A percentile compares a stretch with the other conserved stretches of the same genome.
phyloP scores from a whole-genome alignment of 2,797 vertebrate genomes.

The Salmo trutta region DNA sequence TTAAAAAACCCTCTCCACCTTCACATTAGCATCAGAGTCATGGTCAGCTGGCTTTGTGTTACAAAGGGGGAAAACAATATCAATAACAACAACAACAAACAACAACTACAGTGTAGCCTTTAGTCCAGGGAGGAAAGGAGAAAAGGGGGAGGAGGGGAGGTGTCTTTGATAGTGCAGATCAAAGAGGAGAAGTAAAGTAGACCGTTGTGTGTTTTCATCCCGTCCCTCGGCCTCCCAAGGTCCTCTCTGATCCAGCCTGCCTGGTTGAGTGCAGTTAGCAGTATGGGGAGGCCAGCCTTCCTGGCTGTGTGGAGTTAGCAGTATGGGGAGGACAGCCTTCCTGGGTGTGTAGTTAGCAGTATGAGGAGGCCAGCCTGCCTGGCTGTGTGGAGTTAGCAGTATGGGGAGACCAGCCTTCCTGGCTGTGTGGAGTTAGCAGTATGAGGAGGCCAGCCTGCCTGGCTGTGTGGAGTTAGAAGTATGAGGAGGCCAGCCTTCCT shows the following conservation, averaged over 20 bases:
- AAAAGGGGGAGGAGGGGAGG: conserved; percentile 71
- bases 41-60: conserved; percentile 83
- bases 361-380: background rate
- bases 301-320: no score
- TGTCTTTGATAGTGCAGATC: conserved; percentile 76
- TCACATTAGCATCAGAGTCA: conserved; percentile 81
- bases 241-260: conserved; percentile 56
- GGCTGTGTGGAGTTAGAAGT: background rate
- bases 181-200: conserved; percentile 66
- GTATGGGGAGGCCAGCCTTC: no score
- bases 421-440: background rate
- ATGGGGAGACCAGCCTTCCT: background rate
- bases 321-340: no score
- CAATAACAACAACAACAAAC: conserved; percentile 75
- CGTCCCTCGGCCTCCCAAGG: conserved; percentile 67
- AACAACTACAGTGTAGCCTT: conserved; percentile 83
- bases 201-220: conserved; percentile 52
- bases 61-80: conserved; percentile 73
- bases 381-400: conserved; percentile 5
- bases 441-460: background rate
- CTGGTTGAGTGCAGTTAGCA: no score
- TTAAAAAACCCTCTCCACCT: conserved; percentile 78
- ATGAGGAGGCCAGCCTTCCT: background rate
- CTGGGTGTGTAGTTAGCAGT: no score
- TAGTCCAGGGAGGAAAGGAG: conserved; percentile 75